These are phyloP conservation scores for Baronia brevicornis DNA, from an alignment of 2,888 invertebrate species.

Conservation along the genomic window DNA sequence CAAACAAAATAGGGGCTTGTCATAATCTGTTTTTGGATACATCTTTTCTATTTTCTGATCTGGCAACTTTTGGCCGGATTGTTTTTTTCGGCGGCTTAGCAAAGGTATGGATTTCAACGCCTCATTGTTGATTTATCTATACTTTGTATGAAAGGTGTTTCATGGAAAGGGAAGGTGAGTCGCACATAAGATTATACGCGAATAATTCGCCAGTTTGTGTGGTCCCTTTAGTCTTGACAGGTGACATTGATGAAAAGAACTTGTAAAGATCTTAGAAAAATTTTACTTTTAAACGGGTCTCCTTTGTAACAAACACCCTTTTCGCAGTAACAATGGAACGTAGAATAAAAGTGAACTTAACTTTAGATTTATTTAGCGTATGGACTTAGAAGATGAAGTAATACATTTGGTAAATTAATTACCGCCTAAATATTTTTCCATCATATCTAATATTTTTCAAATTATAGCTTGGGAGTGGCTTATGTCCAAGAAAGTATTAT, in stretches of 20 bases:
- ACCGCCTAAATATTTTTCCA: too few species aligned
- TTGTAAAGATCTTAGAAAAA: constrained; percentile 32
- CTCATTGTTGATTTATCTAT: constrained; percentile 63
- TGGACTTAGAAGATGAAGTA: constrained; percentile 11
- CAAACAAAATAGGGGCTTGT: constrained; percentile 74
- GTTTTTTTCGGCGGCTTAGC: constrained; percentile 44
- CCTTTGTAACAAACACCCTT: constrained; percentile 15
- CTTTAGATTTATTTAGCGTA: constrained; percentile 22
- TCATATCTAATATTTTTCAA: too few species aligned
- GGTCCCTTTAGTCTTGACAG: constrained; percentile 52
- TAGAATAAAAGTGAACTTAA: constrained; percentile 28
- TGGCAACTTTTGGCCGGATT: constrained; percentile 53
- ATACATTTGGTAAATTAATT: constrained; percentile 1
- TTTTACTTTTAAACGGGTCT: constrained; percentile 50
- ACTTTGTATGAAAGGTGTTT: constrained; percentile 52
- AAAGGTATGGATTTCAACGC: constrained; percentile 71
- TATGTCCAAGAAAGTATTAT: too few species aligned
- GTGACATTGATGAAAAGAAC: constrained; percentile 48
- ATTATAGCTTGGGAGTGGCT: too few species aligned
- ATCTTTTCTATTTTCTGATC: constrained; percentile 63
- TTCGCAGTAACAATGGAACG: constrained; percentile 27
- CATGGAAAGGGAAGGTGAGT: constrained; percentile 59
- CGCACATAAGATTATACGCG: constrained; percentile 42
- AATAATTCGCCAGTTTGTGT: constrained; percentile 52
- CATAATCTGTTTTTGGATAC: constrained; percentile 71